These are phyloP conservation scores for Bergia puertoricense DNA, from an alignment of 92 coral and sea anemone species.

Conservation along the genomic window DNA sequence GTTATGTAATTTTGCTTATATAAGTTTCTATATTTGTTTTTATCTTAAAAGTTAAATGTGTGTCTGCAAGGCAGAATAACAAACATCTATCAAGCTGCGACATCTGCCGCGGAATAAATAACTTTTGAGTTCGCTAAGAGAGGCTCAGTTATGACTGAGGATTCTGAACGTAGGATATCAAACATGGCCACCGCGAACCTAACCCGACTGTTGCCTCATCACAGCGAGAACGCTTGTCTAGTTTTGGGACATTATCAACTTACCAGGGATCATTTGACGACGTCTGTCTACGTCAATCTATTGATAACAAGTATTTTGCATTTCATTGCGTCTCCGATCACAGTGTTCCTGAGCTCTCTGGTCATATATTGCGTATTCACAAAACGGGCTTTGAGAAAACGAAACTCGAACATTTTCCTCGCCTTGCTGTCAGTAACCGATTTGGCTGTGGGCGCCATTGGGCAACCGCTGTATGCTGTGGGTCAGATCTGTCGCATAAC, in stretches of 20 bases:
- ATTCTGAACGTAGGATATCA: background rate
- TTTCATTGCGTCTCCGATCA: background rate
- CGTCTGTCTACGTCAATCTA: background rate
- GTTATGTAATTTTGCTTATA: background rate
- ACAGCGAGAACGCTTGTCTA: background rate
- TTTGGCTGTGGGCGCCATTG: background rate
- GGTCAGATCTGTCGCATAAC: background rate
- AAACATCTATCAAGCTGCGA: background rate
- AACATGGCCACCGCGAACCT: background rate
- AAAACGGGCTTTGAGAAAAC: background rate
- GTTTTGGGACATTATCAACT: background rate
- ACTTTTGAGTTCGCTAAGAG: background rate
- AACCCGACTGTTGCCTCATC: background rate
- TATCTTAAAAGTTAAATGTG: background rate
- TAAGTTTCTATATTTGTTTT: background rate
- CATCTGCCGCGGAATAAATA: background rate
- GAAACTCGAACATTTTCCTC: slow-evolving; percentile 10
- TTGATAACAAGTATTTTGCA: background rate
- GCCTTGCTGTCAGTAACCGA: slow-evolving; percentile 2
- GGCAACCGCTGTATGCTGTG: slow-evolving; percentile 3
- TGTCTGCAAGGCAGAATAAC: background rate
- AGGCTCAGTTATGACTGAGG: background rate
- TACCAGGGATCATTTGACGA: background rate
- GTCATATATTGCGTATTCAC: slow-evolving; percentile 18
- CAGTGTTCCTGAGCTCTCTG: background rate